A percentile compares a stretch with the other conserved stretches of the same genome.
Conservation (phyloP, 2,797 vertebrate species). For the Poeciliopsis turneri region DNA sequence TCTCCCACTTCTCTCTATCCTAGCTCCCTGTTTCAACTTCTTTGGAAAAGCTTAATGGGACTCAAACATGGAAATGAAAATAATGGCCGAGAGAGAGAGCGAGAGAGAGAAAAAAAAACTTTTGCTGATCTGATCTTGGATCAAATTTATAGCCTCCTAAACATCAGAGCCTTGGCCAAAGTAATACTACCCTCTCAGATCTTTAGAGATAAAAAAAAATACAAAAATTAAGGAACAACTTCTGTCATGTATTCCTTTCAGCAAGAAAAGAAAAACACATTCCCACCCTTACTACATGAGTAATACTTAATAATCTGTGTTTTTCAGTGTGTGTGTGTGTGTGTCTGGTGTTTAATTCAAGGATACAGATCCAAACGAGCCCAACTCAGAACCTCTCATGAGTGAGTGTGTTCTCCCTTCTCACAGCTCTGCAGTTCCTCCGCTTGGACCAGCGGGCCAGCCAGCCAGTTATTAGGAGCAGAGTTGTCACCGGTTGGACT, state of each 20-base stretch:
- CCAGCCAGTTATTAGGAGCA: slow-evolving; percentile 65
- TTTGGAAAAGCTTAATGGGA: slow-evolving; percentile 49
- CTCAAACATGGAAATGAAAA: slow-evolving; percentile 53
- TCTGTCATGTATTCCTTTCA: slow-evolving; percentile 49
- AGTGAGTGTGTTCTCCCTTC: slow-evolving; percentile 21
- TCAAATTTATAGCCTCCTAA: slow-evolving; percentile 51
- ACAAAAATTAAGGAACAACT: slow-evolving; percentile 36
- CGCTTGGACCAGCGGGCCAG: slow-evolving; percentile 54
- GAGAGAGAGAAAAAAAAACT: background rate
- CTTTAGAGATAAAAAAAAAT: slow-evolving; percentile 44
- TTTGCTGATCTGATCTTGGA: slow-evolving; percentile 45
- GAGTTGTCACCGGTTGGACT: slow-evolving; percentile 55
- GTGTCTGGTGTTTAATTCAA: slow-evolving; percentile 35
- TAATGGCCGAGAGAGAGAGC: slow-evolving; percentile 9
- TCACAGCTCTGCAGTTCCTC: slow-evolving; percentile 43
- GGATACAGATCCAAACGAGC: slow-evolving; percentile 41
- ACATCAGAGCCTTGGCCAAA: slow-evolving; percentile 41
- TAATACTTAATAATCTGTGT: slow-evolving; percentile 27
- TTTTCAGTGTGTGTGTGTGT: slow-evolving; percentile 3
- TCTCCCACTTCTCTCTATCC: slow-evolving; percentile 11
- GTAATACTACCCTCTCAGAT: slow-evolving; percentile 56
- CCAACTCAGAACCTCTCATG: slow-evolving; percentile 11
- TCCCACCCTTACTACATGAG: slow-evolving; percentile 29
- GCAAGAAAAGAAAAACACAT: slow-evolving; percentile 27
- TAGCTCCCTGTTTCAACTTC: slow-evolving; percentile 28